phyloP scores from a whole-genome alignment of 1,140 invertebrate species.

The honey bee (Apis mellifera) region DNA sequence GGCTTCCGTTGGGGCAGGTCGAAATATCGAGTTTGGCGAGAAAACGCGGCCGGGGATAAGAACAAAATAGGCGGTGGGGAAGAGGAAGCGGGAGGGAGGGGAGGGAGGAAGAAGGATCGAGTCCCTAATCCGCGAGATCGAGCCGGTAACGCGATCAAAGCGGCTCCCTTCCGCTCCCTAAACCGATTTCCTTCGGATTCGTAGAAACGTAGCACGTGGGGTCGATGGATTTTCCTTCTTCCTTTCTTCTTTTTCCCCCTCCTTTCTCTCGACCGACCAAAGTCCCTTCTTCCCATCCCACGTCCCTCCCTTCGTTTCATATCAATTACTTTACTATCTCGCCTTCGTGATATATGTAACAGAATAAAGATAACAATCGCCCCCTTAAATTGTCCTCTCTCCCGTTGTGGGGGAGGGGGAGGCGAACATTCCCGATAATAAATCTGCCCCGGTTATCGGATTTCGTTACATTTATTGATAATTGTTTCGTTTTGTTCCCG shows the following conservation, averaged over 20 bases:
- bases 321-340: constrained; percentile 40
- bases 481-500: constrained; percentile 9
- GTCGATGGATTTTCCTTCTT: constrained; percentile 47
- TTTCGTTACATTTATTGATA: constrained; percentile 34
- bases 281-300: not conserved
- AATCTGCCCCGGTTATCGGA: constrained; percentile 1
- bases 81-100: constrained; percentile 8
- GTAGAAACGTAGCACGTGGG: constrained; percentile 59
- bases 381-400: constrained; percentile 18
- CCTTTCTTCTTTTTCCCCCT: not conserved
- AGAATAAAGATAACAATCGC: constrained; percentile 32
- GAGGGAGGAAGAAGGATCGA: constrained; percentile 28
- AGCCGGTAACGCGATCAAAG: constrained; percentile 71
- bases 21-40: constrained; percentile 64
- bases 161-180: constrained; percentile 63
- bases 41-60: constrained; percentile 46
- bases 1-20: constrained; percentile 48
- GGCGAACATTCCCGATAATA: constrained; percentile 13
- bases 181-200: constrained; percentile 66
- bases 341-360: constrained; percentile 34
- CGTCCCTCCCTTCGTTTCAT: not conserved
- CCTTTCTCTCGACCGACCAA: not conserved
- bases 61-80: constrained; percentile 27
- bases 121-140: constrained; percentile 65
- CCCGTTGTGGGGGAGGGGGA: not conserved